Evolutionary conservation across 2,797 vertebrate genomes (phyloP), one percentile per base, ranked within the genome.

Genomic region (Monodelphis domestica): DNA sequence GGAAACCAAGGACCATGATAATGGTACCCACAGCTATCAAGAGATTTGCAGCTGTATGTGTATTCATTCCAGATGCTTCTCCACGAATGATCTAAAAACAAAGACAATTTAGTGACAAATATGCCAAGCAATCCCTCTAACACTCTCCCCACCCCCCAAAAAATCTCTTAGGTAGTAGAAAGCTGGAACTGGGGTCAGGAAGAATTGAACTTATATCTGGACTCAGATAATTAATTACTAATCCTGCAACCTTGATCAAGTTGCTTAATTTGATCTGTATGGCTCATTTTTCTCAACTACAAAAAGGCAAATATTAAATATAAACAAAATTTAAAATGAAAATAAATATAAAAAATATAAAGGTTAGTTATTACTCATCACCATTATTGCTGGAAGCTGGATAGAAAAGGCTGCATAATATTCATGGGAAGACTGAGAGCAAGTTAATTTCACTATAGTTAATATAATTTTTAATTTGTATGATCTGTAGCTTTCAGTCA

Each of bases 1-100:
- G 98, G 98, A 99, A 99, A 5, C 99, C 99, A 2, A 99, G 98
- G 26, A 99, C 26, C 99, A 99, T 99, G 97, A 99, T 99, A 94
- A 99, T 98, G 54, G 98, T 95, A 0, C 99, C 99, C 97, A 98
- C 98, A 0, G 98, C 99, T 84, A 99, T 99, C 96, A 99, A 96
- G 54, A 99, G 95, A 95, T 99, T 94, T 89, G 94, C 57, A 24
- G 93, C 94, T 38, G 95, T 0, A 54, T 95, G 12, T 2, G 95
- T 0, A 1, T 56, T 59, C n/a, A 0, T 15, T 2, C 0, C 0
- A 24, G 10, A 0, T 0, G 30, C 12, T 9, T 91, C 89, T 9
- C 95, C 0, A 0, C 11, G 0, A 4, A 98, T 0, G 10, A 97
- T n/a, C 98, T 98, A 96, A 89, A 96, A 29, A 94, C 54, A 93